Evolutionary conservation across 2,113 vertebrate species (phyloP), one percentile per base, ranked within the genome.

Genomic region (Phyllopteryx taeniolatus): DNA sequence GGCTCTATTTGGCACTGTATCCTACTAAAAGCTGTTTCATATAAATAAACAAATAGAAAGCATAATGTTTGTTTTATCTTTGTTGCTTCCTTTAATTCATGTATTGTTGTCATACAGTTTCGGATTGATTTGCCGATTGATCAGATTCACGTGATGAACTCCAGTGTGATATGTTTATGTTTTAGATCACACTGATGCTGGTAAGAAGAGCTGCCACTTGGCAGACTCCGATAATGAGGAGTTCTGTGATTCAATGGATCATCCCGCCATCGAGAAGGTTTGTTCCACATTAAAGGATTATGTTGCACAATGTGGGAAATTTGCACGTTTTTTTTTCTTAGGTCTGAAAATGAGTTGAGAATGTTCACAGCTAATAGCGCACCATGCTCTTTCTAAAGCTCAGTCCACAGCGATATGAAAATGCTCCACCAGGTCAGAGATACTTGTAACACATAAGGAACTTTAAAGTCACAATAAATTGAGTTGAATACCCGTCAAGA

Each of bases 211-310:
- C 47, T 92, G 92, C 71, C 87, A 93, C 85, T 90, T 92, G 46
- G 93, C 94, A 82, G 95, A 96, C 85, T 96, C 95, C 7, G 96
- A 97, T 81, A 94, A 94, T 83, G 95, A 98, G 79, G 92, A 96
- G 77, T 95, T 94, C 85, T 96, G 96, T 91, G 95, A 96, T 83
- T 96, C 95, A 19, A 95, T 96, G 94, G 96, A 98, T 74, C 94
- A 96, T 56, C 91, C 96, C 79, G 94, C 92, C 75, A 90, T 92
- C 80, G 94, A 95, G 77, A 95, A 98, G 94, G 96, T 96, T 86
- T 11, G 61, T n/a, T 59, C 12, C 0, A 46, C 33, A 8, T 67
- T 56, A 27, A 69, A 68, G 1, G 7, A 39, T 35, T 56, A n/a
- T 13, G 43, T 70, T n/a, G 0, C 0, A 65, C 19, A 46, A 56